These are phyloP conservation scores for Odontamblyopus rebecca DNA, from an alignment of 2,797 vertebrate species.

Conservation along the genomic window DNA sequence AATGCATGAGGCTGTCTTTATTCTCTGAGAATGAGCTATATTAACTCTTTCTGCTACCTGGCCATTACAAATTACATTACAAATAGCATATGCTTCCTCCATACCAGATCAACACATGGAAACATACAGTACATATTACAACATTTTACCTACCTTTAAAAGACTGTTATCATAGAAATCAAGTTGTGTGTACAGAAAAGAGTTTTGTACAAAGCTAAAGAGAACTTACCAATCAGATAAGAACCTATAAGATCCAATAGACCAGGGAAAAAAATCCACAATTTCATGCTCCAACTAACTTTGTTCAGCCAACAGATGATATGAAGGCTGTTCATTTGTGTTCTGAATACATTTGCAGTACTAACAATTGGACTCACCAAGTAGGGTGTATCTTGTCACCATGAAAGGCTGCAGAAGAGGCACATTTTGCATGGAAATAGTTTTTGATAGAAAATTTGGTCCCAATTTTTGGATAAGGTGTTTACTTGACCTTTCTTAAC, in stretches of 20 bases:
- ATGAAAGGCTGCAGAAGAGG: slow-evolving; percentile 2
- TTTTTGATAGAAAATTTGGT: not conserved
- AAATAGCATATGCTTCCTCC: not conserved
- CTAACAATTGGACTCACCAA: slow-evolving; percentile 56
- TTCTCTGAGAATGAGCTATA: not conserved
- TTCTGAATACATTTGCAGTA: not conserved
- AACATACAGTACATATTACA: not conserved
- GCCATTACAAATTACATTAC: not conserved
- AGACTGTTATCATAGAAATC: not conserved
- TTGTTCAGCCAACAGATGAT: not conserved
- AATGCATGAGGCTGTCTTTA: not conserved
- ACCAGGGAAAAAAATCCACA: slow-evolving; percentile 27
- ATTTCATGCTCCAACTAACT: slow-evolving; percentile 4
- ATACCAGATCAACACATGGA: not conserved
- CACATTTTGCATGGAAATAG: not conserved
- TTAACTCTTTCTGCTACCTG: not conserved
- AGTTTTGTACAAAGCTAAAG: not conserved
- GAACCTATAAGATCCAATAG: slow-evolving; percentile 46
- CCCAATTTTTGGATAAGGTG: not conserved
- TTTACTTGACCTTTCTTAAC: not conserved
- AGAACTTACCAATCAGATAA: slow-evolving; percentile 7
- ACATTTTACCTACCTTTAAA: slow-evolving; percentile 8
- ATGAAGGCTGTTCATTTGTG: not conserved
- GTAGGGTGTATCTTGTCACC: slow-evolving; percentile 50
- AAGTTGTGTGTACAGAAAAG: not conserved